Evolutionary conservation across 2,797 vertebrate species (phyloP).

Genomic region (Gymnothorax reevesii): DNA sequence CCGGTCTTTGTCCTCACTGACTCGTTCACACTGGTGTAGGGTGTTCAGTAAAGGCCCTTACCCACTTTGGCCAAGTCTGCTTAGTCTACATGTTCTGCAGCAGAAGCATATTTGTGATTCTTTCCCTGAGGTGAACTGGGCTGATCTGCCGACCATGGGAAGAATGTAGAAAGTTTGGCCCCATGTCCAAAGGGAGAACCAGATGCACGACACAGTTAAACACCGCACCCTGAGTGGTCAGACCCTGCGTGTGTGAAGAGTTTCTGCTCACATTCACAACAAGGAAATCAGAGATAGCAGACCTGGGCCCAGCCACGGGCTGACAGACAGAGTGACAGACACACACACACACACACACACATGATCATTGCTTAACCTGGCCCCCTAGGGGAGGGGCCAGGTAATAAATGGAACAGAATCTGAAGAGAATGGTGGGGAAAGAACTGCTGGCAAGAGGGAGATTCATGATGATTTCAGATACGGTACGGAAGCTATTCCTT

Average conservation of each 20-base stretch:
- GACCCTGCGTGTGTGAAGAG: background rate
- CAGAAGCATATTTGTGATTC: background rate
- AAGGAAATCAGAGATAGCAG: no score
- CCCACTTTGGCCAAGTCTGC: background rate
- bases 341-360: no score
- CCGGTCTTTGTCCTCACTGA: conserved; percentile 26
- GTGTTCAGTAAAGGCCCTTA: background rate
- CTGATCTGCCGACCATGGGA: background rate
- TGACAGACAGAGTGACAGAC: no score
- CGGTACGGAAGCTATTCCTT: background rate
- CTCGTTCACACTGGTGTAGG: background rate
- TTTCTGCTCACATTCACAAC: background rate
- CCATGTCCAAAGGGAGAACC: background rate
- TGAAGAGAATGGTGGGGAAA: background rate
- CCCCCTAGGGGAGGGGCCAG: no score
- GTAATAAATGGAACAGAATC: background rate
- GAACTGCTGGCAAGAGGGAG: background rate
- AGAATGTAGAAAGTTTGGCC: background rate
- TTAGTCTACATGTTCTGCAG: background rate
- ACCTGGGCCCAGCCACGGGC: no score
- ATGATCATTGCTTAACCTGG: no score
- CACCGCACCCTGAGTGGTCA: background rate
- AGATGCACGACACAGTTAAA: background rate
- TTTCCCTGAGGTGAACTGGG: background rate
- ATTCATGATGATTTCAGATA: background rate